These are phyloP conservation scores for Arbacia lixula DNA, from an alignment of 53 echinoderm and acorn worm species.

Conservation along the genomic window DNA sequence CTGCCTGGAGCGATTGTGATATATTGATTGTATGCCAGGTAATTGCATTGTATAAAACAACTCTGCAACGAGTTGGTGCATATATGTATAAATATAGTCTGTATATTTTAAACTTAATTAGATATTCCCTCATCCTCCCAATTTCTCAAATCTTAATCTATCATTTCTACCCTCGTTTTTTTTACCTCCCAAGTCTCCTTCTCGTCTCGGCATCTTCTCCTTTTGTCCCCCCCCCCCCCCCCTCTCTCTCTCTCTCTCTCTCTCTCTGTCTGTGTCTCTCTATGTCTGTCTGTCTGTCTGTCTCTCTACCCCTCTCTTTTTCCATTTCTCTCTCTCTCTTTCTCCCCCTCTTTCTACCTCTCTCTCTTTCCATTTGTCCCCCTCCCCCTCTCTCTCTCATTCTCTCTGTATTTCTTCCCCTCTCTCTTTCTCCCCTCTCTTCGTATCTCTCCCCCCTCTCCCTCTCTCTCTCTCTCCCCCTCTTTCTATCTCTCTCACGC, in stretches of 20 bases:
- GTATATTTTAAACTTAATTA: too few relatives aligned
- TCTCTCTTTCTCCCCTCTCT: neutral
- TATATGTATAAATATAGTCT: too few relatives aligned
- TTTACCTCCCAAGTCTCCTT: neutral
- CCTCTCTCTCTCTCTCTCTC: neutral
- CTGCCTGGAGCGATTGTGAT: too few relatives aligned
- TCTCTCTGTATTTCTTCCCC: neutral
- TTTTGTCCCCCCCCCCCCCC: neutral
- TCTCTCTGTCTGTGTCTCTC: neutral
- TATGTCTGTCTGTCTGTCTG: neutral
- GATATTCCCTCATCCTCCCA: too few relatives aligned
- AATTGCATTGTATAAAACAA: too few relatives aligned
- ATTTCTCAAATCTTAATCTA: too few relatives aligned
- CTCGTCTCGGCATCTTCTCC: neutral
- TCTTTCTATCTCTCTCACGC: neutral
- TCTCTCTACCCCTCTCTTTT: neutral
- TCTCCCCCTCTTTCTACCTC: neutral
- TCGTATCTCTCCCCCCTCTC: neutral
- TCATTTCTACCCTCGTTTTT: too few relatives aligned
- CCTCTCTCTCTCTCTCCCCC: neutral
- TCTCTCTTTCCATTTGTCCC: neutral
- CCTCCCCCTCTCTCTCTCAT: neutral
- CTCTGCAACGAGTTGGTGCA: too few relatives aligned
- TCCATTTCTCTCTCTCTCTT: neutral
- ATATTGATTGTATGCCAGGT: too few relatives aligned